Percentiles rank a stretch among this genome's conserved stretches.
Conservation (phyloP, 2,888 invertebrate species). For the Julus scandinavius region DNA sequence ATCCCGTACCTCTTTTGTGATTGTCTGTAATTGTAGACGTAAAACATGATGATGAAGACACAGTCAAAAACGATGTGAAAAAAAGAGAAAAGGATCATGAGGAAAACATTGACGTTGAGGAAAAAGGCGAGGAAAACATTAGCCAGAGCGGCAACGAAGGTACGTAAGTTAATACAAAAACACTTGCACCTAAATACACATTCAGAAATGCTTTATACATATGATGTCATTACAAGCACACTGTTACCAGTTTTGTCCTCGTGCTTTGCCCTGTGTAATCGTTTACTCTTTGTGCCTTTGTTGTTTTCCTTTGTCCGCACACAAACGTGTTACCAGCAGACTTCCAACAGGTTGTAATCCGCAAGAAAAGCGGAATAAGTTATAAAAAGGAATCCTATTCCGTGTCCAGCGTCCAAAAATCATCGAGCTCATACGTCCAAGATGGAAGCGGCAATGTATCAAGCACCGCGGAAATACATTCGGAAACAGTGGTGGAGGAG, state of each 20-base stretch:
- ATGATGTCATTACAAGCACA: no score
- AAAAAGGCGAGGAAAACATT: not conserved
- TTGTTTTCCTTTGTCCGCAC: not conserved
- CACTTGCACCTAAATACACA: not conserved
- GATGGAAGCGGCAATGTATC: constrained; percentile 2
- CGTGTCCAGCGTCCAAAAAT: constrained; percentile 48
- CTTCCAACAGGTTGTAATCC: not conserved
- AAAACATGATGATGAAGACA: not conserved
- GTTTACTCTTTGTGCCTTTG: not conserved
- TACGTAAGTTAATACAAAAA: not conserved
- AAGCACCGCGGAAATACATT: not conserved
- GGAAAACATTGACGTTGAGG: not conserved
- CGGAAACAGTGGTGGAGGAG: not conserved
- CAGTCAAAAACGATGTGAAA: not conserved
- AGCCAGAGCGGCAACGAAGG: not conserved
- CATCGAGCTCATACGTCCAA: not conserved
- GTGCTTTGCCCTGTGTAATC: not conserved
- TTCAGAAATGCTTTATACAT: no score
- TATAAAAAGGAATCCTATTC: not conserved
- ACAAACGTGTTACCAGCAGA: not conserved
- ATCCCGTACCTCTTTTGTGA: constrained; percentile 33
- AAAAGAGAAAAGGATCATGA: not conserved
- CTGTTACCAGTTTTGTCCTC: not conserved
- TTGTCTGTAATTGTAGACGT: not conserved
- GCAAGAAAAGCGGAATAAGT: not conserved